Conservation (phyloP, 2,113 vertebrate species). For the Boulengerochromis microlepis region DNA sequence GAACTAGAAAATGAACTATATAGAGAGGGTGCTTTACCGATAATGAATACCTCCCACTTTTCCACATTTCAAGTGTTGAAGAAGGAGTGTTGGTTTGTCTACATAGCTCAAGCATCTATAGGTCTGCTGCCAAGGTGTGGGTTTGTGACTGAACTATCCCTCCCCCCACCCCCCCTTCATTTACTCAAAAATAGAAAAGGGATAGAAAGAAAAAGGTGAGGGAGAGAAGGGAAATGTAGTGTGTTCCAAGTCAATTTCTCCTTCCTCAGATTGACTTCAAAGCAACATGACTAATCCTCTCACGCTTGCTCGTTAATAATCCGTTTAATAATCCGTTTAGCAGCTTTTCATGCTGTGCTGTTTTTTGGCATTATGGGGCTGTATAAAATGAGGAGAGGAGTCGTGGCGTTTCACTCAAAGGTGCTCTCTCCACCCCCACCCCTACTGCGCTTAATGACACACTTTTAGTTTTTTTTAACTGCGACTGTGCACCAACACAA, state of each 20-base stretch:
- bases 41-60: neutral
- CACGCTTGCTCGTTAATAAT: slow-evolving; percentile 71
- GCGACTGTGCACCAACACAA: neutral
- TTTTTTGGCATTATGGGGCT: slow-evolving; percentile 60
- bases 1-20: neutral
- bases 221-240: neutral
- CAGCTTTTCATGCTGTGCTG: slow-evolving; percentile 58
- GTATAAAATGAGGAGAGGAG: slow-evolving; percentile 12
- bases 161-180: neutral
- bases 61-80: neutral
- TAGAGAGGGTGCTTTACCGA: neutral
- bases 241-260: slow-evolving; percentile 62
- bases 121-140: neutral
- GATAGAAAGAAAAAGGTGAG: neutral
- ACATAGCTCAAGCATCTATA: neutral
- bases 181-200: slow-evolving; percentile 11
- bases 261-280: slow-evolving; percentile 69
- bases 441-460: neutral
- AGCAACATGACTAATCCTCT: slow-evolving; percentile 71
- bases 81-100: neutral
- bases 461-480: neutral
- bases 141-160: neutral
- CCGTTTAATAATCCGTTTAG: slow-evolving; percentile 75
- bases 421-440: neutral
- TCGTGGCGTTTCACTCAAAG: neutral